phyloP scores from a whole-genome alignment of 2,888 invertebrate species.

The Caenorhabditis panamensis region DNA sequence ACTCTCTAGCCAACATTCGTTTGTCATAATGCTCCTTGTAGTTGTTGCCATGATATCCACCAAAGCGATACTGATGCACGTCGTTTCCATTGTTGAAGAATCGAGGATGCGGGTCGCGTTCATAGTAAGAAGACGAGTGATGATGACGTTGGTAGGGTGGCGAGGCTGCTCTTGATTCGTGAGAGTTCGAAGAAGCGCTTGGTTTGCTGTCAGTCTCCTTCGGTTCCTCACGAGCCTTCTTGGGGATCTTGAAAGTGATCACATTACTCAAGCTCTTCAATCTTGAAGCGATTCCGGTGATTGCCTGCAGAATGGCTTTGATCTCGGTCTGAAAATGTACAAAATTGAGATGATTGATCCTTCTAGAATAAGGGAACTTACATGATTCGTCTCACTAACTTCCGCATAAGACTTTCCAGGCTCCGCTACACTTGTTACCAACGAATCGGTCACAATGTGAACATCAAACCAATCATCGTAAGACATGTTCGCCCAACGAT shows the following conservation, averaged over 20 bases:
- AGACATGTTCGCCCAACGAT: constrained; percentile 5
- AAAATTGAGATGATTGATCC: neutral
- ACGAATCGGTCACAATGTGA: constrained; percentile 26
- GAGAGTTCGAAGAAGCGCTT: neutral
- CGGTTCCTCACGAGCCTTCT: constrained; percentile 44
- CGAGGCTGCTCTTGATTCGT: constrained; percentile 1
- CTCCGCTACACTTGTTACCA: constrained; percentile 26
- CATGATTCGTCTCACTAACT: constrained; percentile 15
- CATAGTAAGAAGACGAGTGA: constrained; percentile 25
- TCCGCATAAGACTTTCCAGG: constrained; percentile 7
- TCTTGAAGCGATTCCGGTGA: constrained; percentile 37
- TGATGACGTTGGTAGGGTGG: constrained; percentile 19
- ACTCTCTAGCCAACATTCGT: constrained; percentile 15
- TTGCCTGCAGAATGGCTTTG: constrained; percentile 18
- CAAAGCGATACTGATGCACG: constrained; percentile 48
- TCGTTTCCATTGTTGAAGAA: constrained; percentile 56
- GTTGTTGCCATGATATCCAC: constrained; percentile 48
- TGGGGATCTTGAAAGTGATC: constrained; percentile 56
- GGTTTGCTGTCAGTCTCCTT: neutral
- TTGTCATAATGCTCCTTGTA: constrained; percentile 29
- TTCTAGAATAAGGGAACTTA: constrained; percentile 1
- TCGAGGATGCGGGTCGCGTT: constrained; percentile 34
- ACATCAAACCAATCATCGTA: constrained; percentile 24
- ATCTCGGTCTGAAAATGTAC: constrained; percentile 42
- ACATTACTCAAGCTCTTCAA: constrained; percentile 34